These are phyloP conservation scores for Tiliacea citrago DNA, from an alignment of 2,888 invertebrate genomes.

Conservation along the genomic window DNA sequence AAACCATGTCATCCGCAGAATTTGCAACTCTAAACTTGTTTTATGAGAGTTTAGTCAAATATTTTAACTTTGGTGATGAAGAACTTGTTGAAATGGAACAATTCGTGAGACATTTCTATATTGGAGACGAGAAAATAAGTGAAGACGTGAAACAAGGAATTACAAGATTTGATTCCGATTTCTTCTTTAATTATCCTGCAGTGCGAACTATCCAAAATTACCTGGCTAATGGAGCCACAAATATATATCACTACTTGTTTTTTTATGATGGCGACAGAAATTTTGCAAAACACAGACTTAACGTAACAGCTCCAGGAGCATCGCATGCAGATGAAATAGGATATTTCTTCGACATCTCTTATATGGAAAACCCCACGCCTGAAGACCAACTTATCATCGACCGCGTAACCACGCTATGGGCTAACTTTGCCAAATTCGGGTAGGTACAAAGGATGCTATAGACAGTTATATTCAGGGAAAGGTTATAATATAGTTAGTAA, in stretches of 20 bases:
- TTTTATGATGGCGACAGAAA: constrained; percentile 76
- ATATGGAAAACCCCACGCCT: constrained; percentile 62
- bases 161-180: constrained; percentile 73
- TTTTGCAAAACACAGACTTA: constrained; percentile 67
- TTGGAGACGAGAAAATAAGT: constrained; percentile 70
- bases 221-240: constrained; percentile 65
- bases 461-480: background rate
- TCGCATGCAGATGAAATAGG: constrained; percentile 74
- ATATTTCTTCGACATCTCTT: constrained; percentile 73
- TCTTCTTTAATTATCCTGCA: constrained; percentile 66
- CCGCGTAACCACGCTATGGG: constrained; percentile 74
- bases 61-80: constrained; percentile 67
- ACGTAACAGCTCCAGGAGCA: constrained; percentile 67
- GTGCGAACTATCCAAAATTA: constrained; percentile 71
- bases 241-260: constrained; percentile 77
- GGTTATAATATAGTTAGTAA: background rate
- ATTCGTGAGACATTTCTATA: constrained; percentile 75
- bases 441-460: constrained; percentile 49
- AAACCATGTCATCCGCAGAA: constrained; percentile 50
- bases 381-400: constrained; percentile 72
- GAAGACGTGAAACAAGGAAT: constrained; percentile 66
- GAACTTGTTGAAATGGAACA: constrained; percentile 65
- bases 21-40: constrained; percentile 56
- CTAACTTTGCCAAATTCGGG: constrained; percentile 76
- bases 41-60: constrained; percentile 47